Evolutionary conservation across 2,113 vertebrate species (phyloP).

Genomic region (Kryptolebias marmoratus): DNA sequence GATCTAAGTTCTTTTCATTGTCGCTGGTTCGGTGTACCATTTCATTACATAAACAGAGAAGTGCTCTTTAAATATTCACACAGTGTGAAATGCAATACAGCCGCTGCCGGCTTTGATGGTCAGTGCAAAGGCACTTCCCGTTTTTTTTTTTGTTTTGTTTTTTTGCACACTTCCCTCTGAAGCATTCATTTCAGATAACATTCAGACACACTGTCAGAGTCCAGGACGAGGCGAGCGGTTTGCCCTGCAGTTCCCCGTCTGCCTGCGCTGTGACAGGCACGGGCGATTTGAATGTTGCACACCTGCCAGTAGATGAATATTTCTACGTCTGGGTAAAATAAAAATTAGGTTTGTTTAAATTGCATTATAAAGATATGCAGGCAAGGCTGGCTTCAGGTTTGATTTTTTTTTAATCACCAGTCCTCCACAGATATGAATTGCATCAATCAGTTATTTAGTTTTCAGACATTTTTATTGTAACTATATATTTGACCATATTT

Average conservation of each 20-base stretch:
- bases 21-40: slow-evolving; percentile 22
- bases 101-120: slow-evolving; percentile 24
- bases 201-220: not conserved
- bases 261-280: slow-evolving; percentile 29
- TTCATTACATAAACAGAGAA: slow-evolving; percentile 57
- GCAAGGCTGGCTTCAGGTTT: too few relatives aligned
- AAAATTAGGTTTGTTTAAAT: not conserved
- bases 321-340: too few relatives aligned
- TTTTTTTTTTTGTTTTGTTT: slow-evolving; percentile 32
- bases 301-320: too few relatives aligned
- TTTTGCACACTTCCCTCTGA: slow-evolving; percentile 25
- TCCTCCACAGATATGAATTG: not conserved
- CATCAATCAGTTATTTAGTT: not conserved
- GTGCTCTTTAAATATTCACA: slow-evolving; percentile 73
- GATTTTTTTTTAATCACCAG: too few relatives aligned
- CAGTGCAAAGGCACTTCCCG: slow-evolving; percentile 39
- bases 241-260: slow-evolving; percentile 1
- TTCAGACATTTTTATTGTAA: too few relatives aligned
- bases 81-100: slow-evolving; percentile 64
- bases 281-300: slow-evolving; percentile 20
- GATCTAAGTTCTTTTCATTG: not conserved
- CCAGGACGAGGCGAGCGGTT: not conserved
- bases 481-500: too few relatives aligned
- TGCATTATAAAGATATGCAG: too few relatives aligned
- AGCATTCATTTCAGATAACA: not conserved